Evolutionary conservation across 2,888 invertebrate genomes (phyloP).

Genomic region (Aphidoletes aphidimyza): DNA sequence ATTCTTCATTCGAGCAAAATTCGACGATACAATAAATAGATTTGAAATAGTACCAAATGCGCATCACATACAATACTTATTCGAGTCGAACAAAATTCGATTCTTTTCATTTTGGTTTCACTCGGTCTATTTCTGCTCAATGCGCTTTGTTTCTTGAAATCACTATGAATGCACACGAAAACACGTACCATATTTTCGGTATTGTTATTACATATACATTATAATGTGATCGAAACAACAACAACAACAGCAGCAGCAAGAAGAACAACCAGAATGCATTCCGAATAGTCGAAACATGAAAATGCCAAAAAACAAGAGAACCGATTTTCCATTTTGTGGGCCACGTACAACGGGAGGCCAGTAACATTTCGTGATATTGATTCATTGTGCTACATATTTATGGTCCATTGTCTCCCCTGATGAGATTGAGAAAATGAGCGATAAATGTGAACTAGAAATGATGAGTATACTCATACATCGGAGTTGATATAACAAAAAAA

Average conservation of each 20-base stretch:
- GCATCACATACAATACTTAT: background rate
- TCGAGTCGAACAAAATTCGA: background rate
- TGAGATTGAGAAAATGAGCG: background rate
- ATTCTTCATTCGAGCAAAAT: background rate
- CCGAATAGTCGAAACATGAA: background rate
- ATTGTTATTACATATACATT: constrained; percentile 15
- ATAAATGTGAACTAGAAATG: background rate
- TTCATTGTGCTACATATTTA: constrained; percentile 16
- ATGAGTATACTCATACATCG: no score
- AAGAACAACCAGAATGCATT: background rate
- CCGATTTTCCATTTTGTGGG: no score
- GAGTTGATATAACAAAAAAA: no score
- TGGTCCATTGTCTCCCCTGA: background rate
- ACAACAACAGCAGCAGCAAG: no score
- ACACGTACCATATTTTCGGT: constrained; percentile 23
- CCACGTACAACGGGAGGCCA: background rate
- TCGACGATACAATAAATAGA: background rate
- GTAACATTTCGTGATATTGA: background rate
- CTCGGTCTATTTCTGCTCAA: background rate
- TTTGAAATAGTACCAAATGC: background rate
- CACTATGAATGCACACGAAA: background rate
- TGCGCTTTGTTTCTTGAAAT: background rate
- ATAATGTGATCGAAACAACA: constrained; percentile 23
- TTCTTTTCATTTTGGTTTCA: background rate
- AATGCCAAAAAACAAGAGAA: no score